phyloP scores from a whole-genome alignment of 2,888 invertebrate genomes.

The Erebia epiphron region DNA sequence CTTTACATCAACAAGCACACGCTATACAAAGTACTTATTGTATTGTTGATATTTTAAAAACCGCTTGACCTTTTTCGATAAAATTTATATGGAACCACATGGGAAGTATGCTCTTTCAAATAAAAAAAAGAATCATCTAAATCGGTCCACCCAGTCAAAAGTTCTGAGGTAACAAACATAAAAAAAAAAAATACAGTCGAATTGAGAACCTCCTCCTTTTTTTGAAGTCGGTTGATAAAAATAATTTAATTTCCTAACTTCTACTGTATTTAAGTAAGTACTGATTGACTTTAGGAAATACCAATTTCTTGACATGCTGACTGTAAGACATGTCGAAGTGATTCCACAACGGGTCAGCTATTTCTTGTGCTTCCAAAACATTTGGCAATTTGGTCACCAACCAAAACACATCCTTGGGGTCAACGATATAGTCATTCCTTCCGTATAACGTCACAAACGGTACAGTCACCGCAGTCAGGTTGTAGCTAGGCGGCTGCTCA shows the following conservation, averaged over 20 bases:
- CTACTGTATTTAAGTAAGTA: constrained; percentile 45
- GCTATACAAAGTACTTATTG: too few species aligned
- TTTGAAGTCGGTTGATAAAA: not conserved
- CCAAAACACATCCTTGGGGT: constrained; percentile 81
- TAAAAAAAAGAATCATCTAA: too few species aligned
- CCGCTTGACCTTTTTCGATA: too few species aligned
- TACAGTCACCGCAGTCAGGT: constrained; percentile 53
- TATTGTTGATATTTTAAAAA: too few species aligned
- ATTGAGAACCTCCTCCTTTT: too few species aligned
- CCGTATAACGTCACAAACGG: constrained; percentile 64
- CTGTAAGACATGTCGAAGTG: constrained; percentile 58
- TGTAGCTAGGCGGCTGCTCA: constrained; percentile 55
- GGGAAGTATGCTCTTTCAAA: too few species aligned
- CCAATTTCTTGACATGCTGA: constrained; percentile 46
- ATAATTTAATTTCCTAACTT: not conserved
- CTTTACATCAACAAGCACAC: too few species aligned
- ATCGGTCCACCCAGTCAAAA: too few species aligned
- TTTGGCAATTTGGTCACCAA: constrained; percentile 80
- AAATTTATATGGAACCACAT: too few species aligned
- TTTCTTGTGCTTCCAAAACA: constrained; percentile 78
- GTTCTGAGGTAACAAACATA: too few species aligned
- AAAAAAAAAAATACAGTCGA: too few species aligned
- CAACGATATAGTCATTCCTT: constrained; percentile 81
- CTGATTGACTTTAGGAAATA: constrained; percentile 49
- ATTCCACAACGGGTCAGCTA: constrained; percentile 71